Conservation (phyloP, 2,113 vertebrate species). For the Brachyhypopomus occidentalis region DNA sequence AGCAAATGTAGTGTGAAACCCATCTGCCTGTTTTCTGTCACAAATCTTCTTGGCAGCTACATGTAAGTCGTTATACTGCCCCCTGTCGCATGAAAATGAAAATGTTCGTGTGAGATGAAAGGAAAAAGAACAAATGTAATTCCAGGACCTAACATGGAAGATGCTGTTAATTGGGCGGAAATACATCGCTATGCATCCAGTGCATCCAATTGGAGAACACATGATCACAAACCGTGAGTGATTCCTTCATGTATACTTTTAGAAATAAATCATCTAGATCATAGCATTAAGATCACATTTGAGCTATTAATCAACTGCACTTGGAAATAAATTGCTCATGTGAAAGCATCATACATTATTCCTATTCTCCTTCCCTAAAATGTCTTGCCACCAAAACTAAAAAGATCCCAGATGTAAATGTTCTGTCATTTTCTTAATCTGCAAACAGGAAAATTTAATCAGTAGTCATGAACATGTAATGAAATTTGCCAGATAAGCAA, state of each 20-base stretch:
- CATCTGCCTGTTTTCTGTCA: slow-evolving; percentile 33
- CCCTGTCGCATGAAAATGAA: not conserved
- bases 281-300: no score
- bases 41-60: slow-evolving; percentile 36
- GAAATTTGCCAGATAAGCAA: not conserved
- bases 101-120: not conserved
- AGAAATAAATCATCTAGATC: no score
- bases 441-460: not conserved
- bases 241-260: no score
- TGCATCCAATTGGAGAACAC: no score
- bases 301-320: no score
- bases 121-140: not conserved
- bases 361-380: not conserved
- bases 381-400: not conserved
- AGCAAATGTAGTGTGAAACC: slow-evolving; percentile 38
- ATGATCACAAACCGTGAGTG: no score
- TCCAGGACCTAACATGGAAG: no score
- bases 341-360: not conserved
- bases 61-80: slow-evolving; percentile 3
- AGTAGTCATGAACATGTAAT: not conserved
- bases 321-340: not conserved
- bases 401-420: not conserved
- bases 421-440: not conserved
- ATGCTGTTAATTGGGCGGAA: no score
- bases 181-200: no score